phyloP scores from a whole-genome alignment of 2,888 invertebrate genomes.

The Apodemia hepburni region DNA sequence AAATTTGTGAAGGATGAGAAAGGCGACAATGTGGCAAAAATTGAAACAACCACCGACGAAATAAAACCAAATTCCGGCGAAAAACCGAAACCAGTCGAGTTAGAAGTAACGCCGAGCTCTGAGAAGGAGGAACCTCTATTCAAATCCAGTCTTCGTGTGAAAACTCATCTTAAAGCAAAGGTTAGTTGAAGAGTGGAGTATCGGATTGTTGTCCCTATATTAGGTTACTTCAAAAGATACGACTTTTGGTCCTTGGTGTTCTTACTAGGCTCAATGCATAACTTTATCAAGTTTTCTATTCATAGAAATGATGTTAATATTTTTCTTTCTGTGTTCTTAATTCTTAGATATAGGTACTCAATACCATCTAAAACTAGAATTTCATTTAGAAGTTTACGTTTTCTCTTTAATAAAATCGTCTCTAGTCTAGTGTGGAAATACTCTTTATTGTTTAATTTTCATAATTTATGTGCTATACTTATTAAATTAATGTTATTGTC shows the following conservation, averaged over 20 bases:
- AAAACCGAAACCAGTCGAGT: constrained; percentile 47
- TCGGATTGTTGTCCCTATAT: constrained; percentile 41
- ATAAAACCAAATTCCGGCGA: constrained; percentile 63
- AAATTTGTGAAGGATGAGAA: constrained; percentile 62
- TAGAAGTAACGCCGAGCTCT: constrained; percentile 49
- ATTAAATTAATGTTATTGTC: constrained; percentile 55
- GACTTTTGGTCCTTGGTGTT: constrained; percentile 16
- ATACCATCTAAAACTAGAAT: neutral
- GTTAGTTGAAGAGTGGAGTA: constrained; percentile 55
- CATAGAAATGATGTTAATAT: constrained; percentile 8
- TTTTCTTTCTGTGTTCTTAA: constrained; percentile 3
- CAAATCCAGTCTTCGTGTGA: constrained; percentile 71
- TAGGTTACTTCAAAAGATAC: constrained; percentile 36
- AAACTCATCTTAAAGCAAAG: constrained; percentile 60
- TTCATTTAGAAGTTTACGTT: constrained; percentile 4
- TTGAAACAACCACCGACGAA: constrained; percentile 72
- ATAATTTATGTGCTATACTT: constrained; percentile 25
- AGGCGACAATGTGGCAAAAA: constrained; percentile 69
- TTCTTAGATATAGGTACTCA: neutral
- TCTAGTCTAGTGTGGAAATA: neutral
- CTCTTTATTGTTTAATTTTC: constrained; percentile 35
- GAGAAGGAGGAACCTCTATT: constrained; percentile 72
- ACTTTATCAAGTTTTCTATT: constrained; percentile 7
- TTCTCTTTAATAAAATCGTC: neutral
- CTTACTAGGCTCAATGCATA: constrained; percentile 10